Conservation (phyloP, 2,113 vertebrate genomes). For the Aegithalos caudatus region DNA sequence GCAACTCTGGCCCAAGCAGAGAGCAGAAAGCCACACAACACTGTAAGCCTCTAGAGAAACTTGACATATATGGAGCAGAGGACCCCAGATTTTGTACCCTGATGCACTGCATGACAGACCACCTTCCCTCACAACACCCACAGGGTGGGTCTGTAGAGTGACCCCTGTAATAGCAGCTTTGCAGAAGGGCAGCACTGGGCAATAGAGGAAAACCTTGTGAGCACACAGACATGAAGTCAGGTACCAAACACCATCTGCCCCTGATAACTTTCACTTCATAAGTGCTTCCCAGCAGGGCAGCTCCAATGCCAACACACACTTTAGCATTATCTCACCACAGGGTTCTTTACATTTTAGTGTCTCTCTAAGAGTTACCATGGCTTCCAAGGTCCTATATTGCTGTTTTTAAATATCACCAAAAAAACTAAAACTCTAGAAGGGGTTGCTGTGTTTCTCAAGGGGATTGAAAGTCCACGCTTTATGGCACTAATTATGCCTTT, state of each 20-base stretch:
- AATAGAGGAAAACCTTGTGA: not conserved
- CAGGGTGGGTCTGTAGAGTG: rapidly evolving
- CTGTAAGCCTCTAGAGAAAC: not conserved
- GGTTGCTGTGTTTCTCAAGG: not conserved
- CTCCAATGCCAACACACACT: not conserved
- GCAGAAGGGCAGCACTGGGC: not conserved
- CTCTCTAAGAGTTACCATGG: not conserved
- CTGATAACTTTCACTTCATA: not conserved
- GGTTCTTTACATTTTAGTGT: not conserved
- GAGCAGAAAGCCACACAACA: not conserved
- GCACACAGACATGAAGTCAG: not conserved
- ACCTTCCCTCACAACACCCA: not conserved
- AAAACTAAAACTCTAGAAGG: not conserved
- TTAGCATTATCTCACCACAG: not conserved
- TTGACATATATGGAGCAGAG: not conserved
- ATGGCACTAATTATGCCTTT: not conserved
- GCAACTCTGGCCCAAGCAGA: not conserved
- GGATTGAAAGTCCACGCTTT: not conserved
- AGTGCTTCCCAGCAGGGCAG: not conserved
- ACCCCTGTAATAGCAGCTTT: not conserved
- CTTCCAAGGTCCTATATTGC: not conserved
- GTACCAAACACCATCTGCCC: not conserved
- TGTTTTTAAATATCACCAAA: constrained; percentile 1
- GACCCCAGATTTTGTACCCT: not conserved
- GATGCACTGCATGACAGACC: not conserved